Evolutionary conservation across 1,140 invertebrate species (phyloP).

Genomic region (Drosophila jambulina): DNA sequence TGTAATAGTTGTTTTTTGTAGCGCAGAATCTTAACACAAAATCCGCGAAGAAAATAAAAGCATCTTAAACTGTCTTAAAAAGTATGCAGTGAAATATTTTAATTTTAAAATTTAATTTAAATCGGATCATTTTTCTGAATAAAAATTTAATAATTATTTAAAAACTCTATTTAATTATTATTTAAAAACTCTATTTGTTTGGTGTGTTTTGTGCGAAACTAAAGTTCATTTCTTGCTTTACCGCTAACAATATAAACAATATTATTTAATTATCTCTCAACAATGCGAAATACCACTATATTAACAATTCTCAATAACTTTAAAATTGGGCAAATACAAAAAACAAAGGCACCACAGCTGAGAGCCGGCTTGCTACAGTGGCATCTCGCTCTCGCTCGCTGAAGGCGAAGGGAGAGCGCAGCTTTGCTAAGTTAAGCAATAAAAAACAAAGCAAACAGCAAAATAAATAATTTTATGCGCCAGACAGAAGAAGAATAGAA

Average conservation of each 20-base stretch:
- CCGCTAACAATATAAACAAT: background rate
- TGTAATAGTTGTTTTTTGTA: background rate
- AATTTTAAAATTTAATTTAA: background rate
- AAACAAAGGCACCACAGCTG: constrained; percentile 13
- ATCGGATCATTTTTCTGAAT: too few relatives aligned
- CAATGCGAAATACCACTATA: too few relatives aligned
- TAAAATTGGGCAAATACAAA: background rate
- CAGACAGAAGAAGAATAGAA: constrained; percentile 51
- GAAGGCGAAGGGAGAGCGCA: constrained; percentile 1
- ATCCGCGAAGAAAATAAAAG: too few relatives aligned
- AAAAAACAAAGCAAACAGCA: constrained; percentile 25
- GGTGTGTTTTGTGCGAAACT: background rate
- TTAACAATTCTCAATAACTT: constrained; percentile 4
- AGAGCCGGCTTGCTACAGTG: constrained; percentile 12
- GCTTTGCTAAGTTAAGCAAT: constrained; percentile 17
- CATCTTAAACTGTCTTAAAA: background rate
- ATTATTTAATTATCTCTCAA: background rate
- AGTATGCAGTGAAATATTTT: background rate
- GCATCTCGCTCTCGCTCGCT: constrained; percentile 16
- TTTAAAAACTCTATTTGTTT: background rate
- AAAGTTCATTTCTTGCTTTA: background rate
- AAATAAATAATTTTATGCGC: constrained; percentile 65
- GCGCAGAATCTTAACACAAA: background rate
- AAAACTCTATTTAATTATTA: too few relatives aligned
- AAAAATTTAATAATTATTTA: too few relatives aligned